Evolutionary conservation across 2,797 vertebrate genomes (phyloP).

Genomic region (Darevskia mixta): DNA sequence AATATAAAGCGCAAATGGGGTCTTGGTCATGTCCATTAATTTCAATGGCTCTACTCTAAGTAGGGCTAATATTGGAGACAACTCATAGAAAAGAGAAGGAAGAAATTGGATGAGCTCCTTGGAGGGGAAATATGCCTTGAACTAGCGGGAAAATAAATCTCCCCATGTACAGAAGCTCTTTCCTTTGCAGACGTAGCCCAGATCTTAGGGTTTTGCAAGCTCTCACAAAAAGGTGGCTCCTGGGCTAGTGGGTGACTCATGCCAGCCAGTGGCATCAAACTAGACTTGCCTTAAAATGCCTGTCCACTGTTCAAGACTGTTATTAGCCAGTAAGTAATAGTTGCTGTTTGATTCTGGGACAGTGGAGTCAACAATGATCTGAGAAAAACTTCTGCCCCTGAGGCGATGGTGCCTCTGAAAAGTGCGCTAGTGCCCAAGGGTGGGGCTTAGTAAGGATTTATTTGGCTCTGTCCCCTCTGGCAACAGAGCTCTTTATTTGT

Average conservation of each 20-base stretch:
- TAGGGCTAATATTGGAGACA: no score
- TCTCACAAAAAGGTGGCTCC: neutral
- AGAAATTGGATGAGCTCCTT: neutral
- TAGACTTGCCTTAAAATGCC: neutral
- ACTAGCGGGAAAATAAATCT: no score
- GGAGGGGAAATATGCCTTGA: neutral
- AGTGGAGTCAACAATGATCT: neutral
- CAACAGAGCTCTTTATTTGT: neutral
- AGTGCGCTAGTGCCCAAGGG: neutral
- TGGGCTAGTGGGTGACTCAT: neutral
- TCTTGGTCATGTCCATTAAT: no score
- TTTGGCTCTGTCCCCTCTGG: neutral
- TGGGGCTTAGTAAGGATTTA: neutral
- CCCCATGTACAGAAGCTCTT: no score
- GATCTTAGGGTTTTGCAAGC: neutral
- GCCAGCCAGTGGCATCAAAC: no score
- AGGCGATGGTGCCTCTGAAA: neutral
- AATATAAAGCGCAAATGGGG: no score
- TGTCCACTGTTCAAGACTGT: neutral
- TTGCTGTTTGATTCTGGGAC: slow-evolving; percentile 4
- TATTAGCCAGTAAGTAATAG: neutral
- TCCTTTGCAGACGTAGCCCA: neutral
- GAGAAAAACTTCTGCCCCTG: slow-evolving; percentile 9
- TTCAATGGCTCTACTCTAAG: no score
- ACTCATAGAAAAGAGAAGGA: neutral